Conservation (phyloP, 2,113 vertebrate species). For the Bucco capensis region DNA sequence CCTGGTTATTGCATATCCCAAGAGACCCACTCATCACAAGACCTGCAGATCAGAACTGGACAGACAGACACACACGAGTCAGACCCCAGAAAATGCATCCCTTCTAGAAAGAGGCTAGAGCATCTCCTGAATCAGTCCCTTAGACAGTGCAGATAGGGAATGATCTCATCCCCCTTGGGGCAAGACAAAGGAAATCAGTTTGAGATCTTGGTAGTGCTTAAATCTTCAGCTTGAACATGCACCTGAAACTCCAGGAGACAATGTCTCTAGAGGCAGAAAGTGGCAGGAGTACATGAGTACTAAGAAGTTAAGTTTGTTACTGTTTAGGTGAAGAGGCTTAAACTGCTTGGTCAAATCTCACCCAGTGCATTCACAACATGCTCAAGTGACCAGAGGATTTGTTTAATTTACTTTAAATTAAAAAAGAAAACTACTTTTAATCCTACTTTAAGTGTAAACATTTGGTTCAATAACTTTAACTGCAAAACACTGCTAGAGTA, state of each 20-base stretch:
- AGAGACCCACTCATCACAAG: not conserved
- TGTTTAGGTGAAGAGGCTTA: not conserved
- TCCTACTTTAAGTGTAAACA: slow-evolving; percentile 50
- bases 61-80: not conserved
- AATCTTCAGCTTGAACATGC: fast-evolving
- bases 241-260: not conserved
- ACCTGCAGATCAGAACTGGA: not conserved
- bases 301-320: not conserved
- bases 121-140: not conserved
- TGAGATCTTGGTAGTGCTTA: not conserved
- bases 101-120: not conserved
- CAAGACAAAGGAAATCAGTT: not conserved
- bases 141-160: not conserved
- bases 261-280: not conserved
- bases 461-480: slow-evolving; percentile 34
- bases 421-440: not conserved
- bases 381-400: not conserved
- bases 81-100: not conserved
- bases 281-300: fast-evolving
- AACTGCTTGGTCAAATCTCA: not conserved
- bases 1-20: not conserved
- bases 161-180: not conserved
- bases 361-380: fast-evolving
- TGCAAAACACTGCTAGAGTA: slow-evolving; percentile 25
- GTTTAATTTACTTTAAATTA: not conserved